Evolutionary conservation across 2,797 vertebrate genomes (phyloP), one percentile per base, ranked within the genome.

Genomic region (Xenops minutus): DNA sequence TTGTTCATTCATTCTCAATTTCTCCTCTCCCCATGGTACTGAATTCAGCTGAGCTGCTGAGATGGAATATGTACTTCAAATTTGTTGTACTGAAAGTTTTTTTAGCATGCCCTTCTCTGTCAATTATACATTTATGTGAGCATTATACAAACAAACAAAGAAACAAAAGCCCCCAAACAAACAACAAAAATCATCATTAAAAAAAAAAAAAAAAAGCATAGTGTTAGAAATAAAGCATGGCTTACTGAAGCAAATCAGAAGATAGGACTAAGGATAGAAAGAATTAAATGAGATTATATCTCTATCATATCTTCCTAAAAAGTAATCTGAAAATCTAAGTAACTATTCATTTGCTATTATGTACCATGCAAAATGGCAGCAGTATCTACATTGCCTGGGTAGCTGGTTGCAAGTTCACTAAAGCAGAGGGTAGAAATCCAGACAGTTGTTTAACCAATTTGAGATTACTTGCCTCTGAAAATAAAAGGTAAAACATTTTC

Each of bases 201-300:
- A 3, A 4, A 37, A 27, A 41, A 17, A 46, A 14, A 48, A 24
- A 4, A 61, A 43, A 51, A 9, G 46, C 27, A 80, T 32, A 17
- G 24, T 83, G 23, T 59, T 78, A 59, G 83, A 85, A 93, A 85
- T 79, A 92, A 89, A 90, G 58, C 13, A 0, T 94, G 37, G 29
- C 76, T 78, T 88, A 93, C 79, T 84, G 94, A 88, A 94, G 88
- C 88, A 93, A 96, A 95, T 95, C 89, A 52, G 58, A 94, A 96
- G 76, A 95, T 81, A 94, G 39, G 83, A 84, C 79, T 93, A 91
- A 72, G 68, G 78, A 80, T 68, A 71, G 83, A 81, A 92, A 94
- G 79, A 93, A 95, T 93, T 58, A 92, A 90, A 93, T 88, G 56
- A 96, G 91, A 95, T 94, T 21, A 86, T 96, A 96, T 88, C 96